Base-by-base conservation (phyloP, 2,113 vertebrate genomes). In the Nothobranchius kuhntae region DNA sequence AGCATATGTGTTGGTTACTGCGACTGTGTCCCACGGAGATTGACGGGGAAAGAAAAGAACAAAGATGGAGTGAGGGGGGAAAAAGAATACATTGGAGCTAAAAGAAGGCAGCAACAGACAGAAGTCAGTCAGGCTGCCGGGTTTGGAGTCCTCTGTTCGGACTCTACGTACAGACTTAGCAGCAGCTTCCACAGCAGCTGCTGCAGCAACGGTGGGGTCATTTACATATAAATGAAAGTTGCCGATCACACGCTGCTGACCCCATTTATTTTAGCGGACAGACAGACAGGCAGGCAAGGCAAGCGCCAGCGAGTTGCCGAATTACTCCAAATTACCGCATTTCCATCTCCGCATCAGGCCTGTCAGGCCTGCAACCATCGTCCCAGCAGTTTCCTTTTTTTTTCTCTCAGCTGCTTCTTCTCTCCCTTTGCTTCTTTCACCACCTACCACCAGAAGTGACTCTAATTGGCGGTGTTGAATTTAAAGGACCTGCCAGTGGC, bases 141-240 rank as follows among this genome's bases (percentile, higher is more conserved):
- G 60, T 65, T 85, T 73, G 21, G 21, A 21, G 21, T 72, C 78
- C 66, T 74, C 71, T 58, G 10, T 75, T 13, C 6, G 46, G 64
- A 65, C 60, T 78, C 73, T 77, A 81, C 84, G 80, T 81, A 78
- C 80, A 80, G 86, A 81, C 75, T 65, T 78, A 78, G 76, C 65
- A 70, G 78, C 78, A 78, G 86, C 74, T 82, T 80, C 76, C 66
- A 83, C 80, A 76, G 84, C 87, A 76, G 88, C 82, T 78, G 89
- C 90, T 86, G 91, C 84, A 71, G 86, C 85, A 80, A 85, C 87
- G 75, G 80, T 65, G 77, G 85, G 91, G 91, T 92, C 91, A 94
- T 94, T 94, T 94, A 93, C 93, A 94, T 94, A 93, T 93, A 94
- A 94, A 93, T 94, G 93, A 94, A 94, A 92, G 93, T 94, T 94